Evolutionary conservation across 2,113 vertebrate species (phyloP), one percentile per base, ranked within the genome.

Genomic region (Tamias sibiricus): DNA sequence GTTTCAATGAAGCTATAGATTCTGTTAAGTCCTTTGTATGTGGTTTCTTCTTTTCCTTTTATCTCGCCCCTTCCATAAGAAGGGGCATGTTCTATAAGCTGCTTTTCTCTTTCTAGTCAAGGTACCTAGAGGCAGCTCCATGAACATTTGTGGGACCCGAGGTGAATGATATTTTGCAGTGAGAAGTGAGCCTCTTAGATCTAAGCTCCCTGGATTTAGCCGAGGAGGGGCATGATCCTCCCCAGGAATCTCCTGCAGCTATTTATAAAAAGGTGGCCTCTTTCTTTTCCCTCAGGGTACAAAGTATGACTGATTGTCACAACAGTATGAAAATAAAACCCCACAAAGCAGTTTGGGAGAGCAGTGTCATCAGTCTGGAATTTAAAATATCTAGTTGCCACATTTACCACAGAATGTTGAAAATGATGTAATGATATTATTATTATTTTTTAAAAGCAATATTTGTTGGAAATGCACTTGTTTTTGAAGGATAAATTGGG

Each of bases 271-370:
- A 81, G 74, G 12, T 91, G 32, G 62, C 32, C 47, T 77, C 74
- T 87, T 86, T 59, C 22, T 91, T 42, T 95, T 85, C 44, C 82
- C 74, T 64, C 52, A 28, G 20, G 37, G 68, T 35, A 57, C 5
- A 59, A 89, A 75, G 35, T 17, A 24, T 68, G 79, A 88, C 62
- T 47, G 71, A 62, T 16, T 95, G n/a, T 82, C 68, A 13, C 66
- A 17, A 40, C 9, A 47, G 28, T 69, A 20, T 85, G 94, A 95
- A 97, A 92, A 88, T 87, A 94, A 95, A 95, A 77, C 76, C 85
- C 90, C 79, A 68, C 54, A 93, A 87, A 95, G 69, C 66, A 76
- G 30, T n/a, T 13, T 30, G 16, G 12, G 87, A 92, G 68, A 97
- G 5, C 64, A 76, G 40, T 87, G 20, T 66, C 20, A 86, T 77